phyloP scores from a whole-genome alignment of 2,888 invertebrate genomes.

The Beris chalybata region DNA sequence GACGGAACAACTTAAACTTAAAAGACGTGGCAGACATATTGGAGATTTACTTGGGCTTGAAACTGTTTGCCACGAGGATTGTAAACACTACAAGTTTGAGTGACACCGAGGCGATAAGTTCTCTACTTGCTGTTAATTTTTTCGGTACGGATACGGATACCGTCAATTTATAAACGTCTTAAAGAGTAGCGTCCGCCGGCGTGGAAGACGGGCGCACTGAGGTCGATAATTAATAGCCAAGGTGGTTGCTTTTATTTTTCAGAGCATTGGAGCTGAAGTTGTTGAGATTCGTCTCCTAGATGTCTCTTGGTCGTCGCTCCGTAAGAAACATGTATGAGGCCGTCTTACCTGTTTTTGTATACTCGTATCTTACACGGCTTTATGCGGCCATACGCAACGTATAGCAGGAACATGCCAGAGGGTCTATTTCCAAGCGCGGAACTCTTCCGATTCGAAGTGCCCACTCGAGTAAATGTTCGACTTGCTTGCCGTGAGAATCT shows the following conservation, averaged over 20 bases:
- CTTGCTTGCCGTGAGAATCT: slow-evolving; percentile 23
- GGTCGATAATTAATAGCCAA: slow-evolving; percentile 25
- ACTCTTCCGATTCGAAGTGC: too few species aligned
- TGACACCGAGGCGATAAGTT: slow-evolving; percentile 15
- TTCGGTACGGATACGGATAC: slow-evolving; percentile 26
- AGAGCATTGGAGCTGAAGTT: background rate
- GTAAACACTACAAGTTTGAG: slow-evolving; percentile 12
- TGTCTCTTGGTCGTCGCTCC: slow-evolving; percentile 15
- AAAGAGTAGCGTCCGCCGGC: slow-evolving; percentile 6
- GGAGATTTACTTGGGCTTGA: slow-evolving; percentile 4
- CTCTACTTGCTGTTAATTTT: slow-evolving; percentile 3
- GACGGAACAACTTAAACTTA: background rate
- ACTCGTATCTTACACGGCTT: too few species aligned
- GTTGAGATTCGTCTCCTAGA: slow-evolving; percentile 23
- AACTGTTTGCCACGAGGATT: background rate
- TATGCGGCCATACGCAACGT: too few species aligned
- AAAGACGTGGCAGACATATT: slow-evolving; percentile 20
- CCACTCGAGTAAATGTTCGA: background rate
- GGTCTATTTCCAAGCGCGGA: too few species aligned
- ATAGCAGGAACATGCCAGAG: too few species aligned
- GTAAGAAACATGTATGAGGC: too few species aligned
- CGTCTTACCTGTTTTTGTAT: too few species aligned
- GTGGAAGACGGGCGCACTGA: slow-evolving; percentile 7
- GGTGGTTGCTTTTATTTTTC: slow-evolving; percentile 8
- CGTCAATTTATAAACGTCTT: slow-evolving; percentile 8